A percentile compares a stretch with the other conserved stretches of the same genome.
Conservation (phyloP, 2,113 vertebrate species). For the Nyctereutes procyonoides region DNA sequence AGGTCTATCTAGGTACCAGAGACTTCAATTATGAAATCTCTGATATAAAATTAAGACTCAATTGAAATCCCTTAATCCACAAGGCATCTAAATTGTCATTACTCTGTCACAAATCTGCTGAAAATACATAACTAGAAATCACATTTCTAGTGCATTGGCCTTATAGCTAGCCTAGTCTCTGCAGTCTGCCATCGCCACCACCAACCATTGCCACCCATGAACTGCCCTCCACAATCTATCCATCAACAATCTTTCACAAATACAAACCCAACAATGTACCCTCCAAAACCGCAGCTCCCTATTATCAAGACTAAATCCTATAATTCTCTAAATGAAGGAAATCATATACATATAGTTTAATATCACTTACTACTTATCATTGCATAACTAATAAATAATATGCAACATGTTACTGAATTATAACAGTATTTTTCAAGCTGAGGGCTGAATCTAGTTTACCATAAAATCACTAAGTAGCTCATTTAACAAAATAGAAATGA, state of each 20-base stretch:
- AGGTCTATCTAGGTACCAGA: neutral
- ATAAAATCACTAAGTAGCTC: neutral
- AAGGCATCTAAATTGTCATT: neutral
- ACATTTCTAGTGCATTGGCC: neutral
- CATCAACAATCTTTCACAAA: neutral
- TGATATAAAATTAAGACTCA: neutral
- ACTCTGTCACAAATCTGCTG: neutral
- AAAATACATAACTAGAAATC: neutral
- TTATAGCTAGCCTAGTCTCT: neutral
- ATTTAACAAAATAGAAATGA: slow-evolving; percentile 39
- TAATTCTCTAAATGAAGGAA: neutral
- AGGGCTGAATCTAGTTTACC: neutral
- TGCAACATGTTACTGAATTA: neutral
- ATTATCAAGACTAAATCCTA: neutral
- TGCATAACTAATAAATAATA: neutral
- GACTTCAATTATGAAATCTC: neutral
- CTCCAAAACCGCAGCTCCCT: neutral
- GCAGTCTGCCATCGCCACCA: neutral
- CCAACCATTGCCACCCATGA: neutral
- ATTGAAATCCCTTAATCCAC: slow-evolving; percentile 4
- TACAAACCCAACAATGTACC: neutral
- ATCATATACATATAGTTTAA: neutral
- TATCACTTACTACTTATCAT: neutral
- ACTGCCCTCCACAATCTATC: neutral
- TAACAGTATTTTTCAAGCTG: neutral